Evolutionary conservation across 2,113 vertebrate species (phyloP).

Genomic region (Myocastor coypus): DNA sequence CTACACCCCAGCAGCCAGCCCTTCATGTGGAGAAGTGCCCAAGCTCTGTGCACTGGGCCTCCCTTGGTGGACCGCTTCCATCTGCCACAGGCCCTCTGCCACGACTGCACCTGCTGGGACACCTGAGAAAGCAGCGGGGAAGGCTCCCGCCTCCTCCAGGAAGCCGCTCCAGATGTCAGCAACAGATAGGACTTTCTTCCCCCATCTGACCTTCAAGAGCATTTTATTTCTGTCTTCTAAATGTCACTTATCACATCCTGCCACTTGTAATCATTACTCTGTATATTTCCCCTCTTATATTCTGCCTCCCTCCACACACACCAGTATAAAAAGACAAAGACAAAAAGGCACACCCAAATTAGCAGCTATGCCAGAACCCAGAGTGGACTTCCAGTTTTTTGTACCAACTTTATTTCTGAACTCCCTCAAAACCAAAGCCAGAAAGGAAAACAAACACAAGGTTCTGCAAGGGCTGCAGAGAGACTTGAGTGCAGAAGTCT

Average conservation of each 20-base stretch:
- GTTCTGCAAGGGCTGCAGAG: neutral
- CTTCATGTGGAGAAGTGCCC: neutral
- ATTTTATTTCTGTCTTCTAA: neutral
- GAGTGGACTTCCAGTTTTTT: neutral
- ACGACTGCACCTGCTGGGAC: neutral
- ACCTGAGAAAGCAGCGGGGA: neutral
- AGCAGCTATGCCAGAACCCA: neutral
- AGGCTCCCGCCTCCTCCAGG: neutral
- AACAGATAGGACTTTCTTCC: neutral
- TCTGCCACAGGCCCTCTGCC: neutral
- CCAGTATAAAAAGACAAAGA: neutral
- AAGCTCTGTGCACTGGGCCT: neutral
- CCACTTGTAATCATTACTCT: neutral
- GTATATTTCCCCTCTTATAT: neutral
- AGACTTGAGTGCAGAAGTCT: neutral
- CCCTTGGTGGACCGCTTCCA: neutral
- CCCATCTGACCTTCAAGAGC: neutral
- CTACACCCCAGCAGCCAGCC: neutral
- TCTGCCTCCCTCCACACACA: neutral
- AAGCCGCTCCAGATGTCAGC: neutral
- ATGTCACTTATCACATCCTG: neutral
- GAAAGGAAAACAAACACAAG: neutral
- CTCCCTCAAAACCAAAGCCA: slow-evolving; percentile 4
- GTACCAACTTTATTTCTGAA: neutral
- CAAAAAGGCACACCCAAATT: neutral